phyloP scores from a whole-genome alignment of 2,888 invertebrate species.

The Microctonus hyperodae region DNA sequence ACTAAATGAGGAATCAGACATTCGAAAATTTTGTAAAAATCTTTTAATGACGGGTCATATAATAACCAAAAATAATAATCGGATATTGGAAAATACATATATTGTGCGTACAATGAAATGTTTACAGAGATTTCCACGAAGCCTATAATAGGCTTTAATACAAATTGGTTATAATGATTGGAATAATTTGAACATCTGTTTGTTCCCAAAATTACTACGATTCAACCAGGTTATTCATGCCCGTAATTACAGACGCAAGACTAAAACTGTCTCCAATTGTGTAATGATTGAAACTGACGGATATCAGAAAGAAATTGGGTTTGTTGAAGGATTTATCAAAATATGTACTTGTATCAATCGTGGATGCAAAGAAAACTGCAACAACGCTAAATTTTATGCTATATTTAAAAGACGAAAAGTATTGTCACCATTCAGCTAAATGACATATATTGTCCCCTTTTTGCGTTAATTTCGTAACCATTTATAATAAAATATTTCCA shows the following conservation, averaged over 20 bases:
- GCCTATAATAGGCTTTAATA: too few relatives aligned
- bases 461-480: too few relatives aligned
- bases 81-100: too few relatives aligned
- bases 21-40: background rate
- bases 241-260: too few relatives aligned
- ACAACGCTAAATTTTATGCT: background rate
- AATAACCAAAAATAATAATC: too few relatives aligned
- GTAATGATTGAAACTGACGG: background rate
- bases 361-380: background rate
- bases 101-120: background rate
- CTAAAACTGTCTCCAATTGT: background rate
- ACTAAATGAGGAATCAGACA: background rate
- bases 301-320: background rate
- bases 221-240: background rate
- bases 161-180: too few relatives aligned
- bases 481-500: too few relatives aligned
- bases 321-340: slow-evolving; percentile 1
- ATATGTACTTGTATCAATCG: background rate
- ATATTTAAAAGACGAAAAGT: slow-evolving; percentile 4
- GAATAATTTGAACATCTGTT: too few relatives aligned
- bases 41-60: too few relatives aligned
- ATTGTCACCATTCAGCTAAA: too few relatives aligned
- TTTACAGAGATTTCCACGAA: too few relatives aligned
- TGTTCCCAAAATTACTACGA: background rate
- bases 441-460: too few relatives aligned